Evolutionary conservation across 2,888 invertebrate species (phyloP), one percentile per base, ranked within the genome.

Genomic region (Drosophila emarginata): DNA sequence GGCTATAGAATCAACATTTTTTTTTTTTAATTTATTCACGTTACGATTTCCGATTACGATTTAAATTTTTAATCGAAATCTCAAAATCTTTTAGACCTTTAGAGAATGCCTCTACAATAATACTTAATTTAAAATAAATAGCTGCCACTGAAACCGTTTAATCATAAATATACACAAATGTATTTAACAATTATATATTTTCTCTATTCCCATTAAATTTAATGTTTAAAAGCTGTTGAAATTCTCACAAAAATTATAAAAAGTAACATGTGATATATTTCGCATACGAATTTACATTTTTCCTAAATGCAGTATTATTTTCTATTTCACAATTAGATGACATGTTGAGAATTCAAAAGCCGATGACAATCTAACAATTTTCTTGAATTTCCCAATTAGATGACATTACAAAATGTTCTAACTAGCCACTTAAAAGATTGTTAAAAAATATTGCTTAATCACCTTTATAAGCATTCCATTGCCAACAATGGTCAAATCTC

Each of bases 361-460:
- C 12, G 18, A 21, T 12, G 45, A 45, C 21, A 21, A 45, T 45
- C 45, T 45, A 18, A 21, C 45, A 45, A 45, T 9, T 45, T 21
- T 11, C 14, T 14, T 21, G 18, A 18, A 18, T 14, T 4, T 21
- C 4, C 45, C 45, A 45, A 45, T 45, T 45, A 45, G 52, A 18
- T 53, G 63, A 71, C 45, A 57, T 26, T 52, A 57, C 56, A 45
- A 52, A 56, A 45, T 59, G 67, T 59, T 59, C 21, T 45, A 45
- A 21, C 45, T 45, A 21, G 45, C 45, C 45, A 45, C 45, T 45
- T 45, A 21, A 45, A 52, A 52, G 4, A 56, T 39, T 32, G 23
- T 15, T 14, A n/a, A 32, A 36, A 51, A 52, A 32, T 18, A 32
- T 18, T 18, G 70, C 70, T 32, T 52, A 26, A 51, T 69, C 68